These are phyloP conservation scores for Leistus spinibarbis DNA, from an alignment of 2,888 invertebrate genomes.

Conservation along the genomic window DNA sequence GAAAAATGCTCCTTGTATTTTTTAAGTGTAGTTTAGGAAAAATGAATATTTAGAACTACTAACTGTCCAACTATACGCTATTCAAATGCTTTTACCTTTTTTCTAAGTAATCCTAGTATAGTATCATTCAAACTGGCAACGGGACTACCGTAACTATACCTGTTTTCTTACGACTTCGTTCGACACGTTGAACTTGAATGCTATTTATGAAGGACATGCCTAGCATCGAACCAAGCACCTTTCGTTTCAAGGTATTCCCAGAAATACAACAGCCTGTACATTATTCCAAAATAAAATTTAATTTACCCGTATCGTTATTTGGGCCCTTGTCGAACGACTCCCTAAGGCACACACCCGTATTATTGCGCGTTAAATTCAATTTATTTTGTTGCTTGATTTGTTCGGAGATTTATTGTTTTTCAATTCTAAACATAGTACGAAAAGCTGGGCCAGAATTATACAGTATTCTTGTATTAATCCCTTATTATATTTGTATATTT, in stretches of 20 bases:
- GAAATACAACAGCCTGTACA: not conserved
- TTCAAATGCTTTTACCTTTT: not conserved
- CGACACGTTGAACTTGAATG: not conserved
- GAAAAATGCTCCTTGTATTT: too few relatives aligned
- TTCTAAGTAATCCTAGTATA: not conserved
- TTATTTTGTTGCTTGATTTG: too few relatives aligned
- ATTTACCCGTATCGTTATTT: not conserved
- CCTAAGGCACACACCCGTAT: too few relatives aligned
- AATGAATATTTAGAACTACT: not conserved
- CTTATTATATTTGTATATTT: too few relatives aligned
- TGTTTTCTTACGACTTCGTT: not conserved
- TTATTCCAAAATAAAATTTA: not conserved
- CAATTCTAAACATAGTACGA: too few relatives aligned
- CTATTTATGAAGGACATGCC: not conserved
- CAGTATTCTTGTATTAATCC: too few relatives aligned
- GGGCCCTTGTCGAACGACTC: not conserved
- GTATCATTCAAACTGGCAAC: not conserved
- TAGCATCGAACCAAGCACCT: not conserved
- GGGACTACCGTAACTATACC: not conserved
- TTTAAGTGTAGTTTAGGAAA: not conserved
- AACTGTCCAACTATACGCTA: not conserved
- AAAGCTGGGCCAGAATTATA: too few relatives aligned
- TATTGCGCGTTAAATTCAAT: too few relatives aligned
- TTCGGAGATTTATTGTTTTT: too few relatives aligned
- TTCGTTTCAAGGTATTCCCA: not conserved